Conservation (phyloP, 2,797 vertebrate species). For the Crypturellus tataupa region DNA sequence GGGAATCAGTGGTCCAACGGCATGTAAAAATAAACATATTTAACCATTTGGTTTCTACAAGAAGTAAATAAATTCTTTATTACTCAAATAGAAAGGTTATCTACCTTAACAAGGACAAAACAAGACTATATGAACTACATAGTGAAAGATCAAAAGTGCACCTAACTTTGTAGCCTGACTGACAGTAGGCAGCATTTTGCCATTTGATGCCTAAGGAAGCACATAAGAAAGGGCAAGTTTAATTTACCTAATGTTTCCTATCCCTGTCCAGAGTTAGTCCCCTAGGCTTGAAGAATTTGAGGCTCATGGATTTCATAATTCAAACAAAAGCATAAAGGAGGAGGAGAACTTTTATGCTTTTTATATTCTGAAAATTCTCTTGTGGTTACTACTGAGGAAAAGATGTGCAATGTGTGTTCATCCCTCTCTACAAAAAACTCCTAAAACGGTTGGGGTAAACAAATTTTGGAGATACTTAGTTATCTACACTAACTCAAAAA, state of each 20-base stretch:
- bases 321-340: background rate
- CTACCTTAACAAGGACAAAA: background rate
- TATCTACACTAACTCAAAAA: background rate
- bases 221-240: background rate
- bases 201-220: background rate
- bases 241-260: background rate
- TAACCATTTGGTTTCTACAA: background rate
- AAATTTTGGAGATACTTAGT: background rate
- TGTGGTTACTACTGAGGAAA: background rate
- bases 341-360: background rate
- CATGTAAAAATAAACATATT: background rate
- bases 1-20: background rate
- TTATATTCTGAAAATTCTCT: background rate
- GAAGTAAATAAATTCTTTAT: background rate
- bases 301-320: background rate
- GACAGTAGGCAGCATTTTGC: background rate
- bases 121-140: background rate
- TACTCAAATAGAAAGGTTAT: background rate
- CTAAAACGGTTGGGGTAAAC: background rate
- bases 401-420: accelerated
- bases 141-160: background rate
- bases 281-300: background rate
- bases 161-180: background rate
- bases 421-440: background rate
- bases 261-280: no score